Base-by-base conservation (phyloP, 92 coral and sea anemone genomes). In the Micromussa lordhowensis region DNA sequence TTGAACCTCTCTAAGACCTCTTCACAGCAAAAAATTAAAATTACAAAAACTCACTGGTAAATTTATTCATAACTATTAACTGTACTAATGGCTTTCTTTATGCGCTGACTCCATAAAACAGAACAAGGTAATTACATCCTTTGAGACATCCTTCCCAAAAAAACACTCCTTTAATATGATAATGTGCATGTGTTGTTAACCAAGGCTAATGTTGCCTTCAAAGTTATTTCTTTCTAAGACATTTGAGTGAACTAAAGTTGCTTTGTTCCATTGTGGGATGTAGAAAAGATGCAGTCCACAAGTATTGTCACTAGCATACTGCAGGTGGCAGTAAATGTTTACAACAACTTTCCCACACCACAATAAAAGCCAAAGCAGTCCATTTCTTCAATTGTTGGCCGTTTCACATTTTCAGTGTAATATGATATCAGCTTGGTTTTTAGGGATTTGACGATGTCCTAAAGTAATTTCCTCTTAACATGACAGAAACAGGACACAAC, bases 21-120 rank as follows among this genome's bases (percentile, higher is more conserved):
- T 82, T 82, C 66, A 61, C 35, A 2, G 12, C 28, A 48, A 16
- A 1, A 15, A 36, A 81, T 61, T 61, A 69, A 31, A 44, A 82
- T 48, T 49, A 49, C 75, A 68, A 69, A 82, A 49, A 69, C 83
- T 51, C 66, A 68, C 86, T 44, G 70, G 66, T 30, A 31, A 68
- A 70, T 68, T 51, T 70, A 82, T 40, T 68, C 66, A 29, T 44
- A 82, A 68, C 63, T 49, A 82, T 68, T 40, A 82, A 68, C 78
- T 68, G 48, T 48, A 0, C 86, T 82, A 19, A 82, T 82, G 49
- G 77, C 36, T 48, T 51, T 21, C 14, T n/a, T 81, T 28, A 32
- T 79, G 38, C 32, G 29, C 75, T 31, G 38, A 70, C 75, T 64
- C 7, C 36, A 44, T 70, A 68, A 36, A 82, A 82, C 29, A 32